These are phyloP conservation scores for Halcyon chelicuti DNA, from an alignment of 2,797 vertebrate genomes.

Conservation along the genomic window DNA sequence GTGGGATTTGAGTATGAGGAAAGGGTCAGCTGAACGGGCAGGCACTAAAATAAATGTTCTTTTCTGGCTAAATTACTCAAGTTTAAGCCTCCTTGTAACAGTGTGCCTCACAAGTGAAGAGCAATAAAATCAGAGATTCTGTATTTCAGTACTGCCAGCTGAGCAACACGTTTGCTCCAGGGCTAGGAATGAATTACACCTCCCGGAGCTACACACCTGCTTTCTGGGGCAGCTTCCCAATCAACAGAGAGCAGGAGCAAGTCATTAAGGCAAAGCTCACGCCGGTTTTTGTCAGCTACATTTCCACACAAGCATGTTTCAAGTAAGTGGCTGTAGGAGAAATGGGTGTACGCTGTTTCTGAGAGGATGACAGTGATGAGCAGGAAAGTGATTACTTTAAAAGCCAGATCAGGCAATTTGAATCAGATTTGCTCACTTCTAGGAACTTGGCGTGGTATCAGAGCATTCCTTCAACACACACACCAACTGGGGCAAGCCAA, in stretches of 20 bases:
- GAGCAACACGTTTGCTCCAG: slow-evolving; percentile 39
- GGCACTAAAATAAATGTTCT: background rate
- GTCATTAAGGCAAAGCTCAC: background rate
- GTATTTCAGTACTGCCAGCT: slow-evolving; percentile 28
- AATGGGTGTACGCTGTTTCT: background rate
- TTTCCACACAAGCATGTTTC: background rate
- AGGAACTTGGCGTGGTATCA: background rate
- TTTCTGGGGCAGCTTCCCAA: slow-evolving; percentile 15
- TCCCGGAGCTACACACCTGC: slow-evolving; percentile 36
- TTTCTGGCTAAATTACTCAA: background rate
- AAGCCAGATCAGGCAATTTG: background rate
- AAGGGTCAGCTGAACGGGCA: background rate
- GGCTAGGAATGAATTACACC: slow-evolving; percentile 8
- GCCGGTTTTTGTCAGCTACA: background rate
- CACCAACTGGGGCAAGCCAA: background rate
- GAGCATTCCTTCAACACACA: background rate
- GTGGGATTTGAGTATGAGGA: background rate
- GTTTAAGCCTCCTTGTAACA: slow-evolving; percentile 7
- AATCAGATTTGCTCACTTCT: background rate
- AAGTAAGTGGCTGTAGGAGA: background rate
- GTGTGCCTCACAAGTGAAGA: background rate
- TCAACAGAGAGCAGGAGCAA: background rate
- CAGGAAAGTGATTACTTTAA: background rate
- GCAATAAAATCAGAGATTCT: background rate
- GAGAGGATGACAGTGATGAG: background rate